Evolutionary conservation across 1,140 invertebrate species (phyloP), one percentile per base, ranked within the genome.

Genomic region (Leucophenga varia): DNA sequence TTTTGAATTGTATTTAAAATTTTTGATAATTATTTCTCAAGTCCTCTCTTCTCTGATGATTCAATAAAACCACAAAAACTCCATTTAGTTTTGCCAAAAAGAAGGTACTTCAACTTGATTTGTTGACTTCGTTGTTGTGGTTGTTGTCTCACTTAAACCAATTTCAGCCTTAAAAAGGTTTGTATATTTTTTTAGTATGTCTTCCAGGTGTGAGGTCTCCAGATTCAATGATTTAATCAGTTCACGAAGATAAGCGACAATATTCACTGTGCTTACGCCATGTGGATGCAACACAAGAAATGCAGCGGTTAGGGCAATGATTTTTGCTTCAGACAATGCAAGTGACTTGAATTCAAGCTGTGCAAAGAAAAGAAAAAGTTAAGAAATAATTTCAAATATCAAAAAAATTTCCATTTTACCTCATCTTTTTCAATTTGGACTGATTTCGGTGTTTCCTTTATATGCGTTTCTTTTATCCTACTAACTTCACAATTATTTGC

Each of bases 241-340:
- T 77, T 88, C 89, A 69, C 86, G 85, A 39, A 93, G 79, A 75
- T 91, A 93, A 3, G 86, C 91, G 83, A 86, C 89, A 55, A 93
- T 83, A 64, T 91, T 89, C 72, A 90, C 87, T 3, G 90, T 80
- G 46, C 86, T 88, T 2, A 90, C 89, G 32, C 91, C 91, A 67
- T 89, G 88, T 0, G 91, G 91, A 79, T 94, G 91, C 34, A 93
- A 86, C 68, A 93, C 86, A 21, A 93, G 80, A 77, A 91, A 93
- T 28, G 88, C 87, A 13, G 89, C 86, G 37, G 91, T 84, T 30
- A 93, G 77, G 50, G 89, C 88, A 51, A 87, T 84, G n/a, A 87
- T 72, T 63, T 83, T 84, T 1, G 85, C 85, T 59, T 87, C 85
- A 37, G 77, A 75, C 42, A 80, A 73, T 3, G 75, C 77, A 40